These are phyloP conservation scores for Tribolium freemani DNA, from an alignment of 2,888 invertebrate genomes.

Conservation along the genomic window DNA sequence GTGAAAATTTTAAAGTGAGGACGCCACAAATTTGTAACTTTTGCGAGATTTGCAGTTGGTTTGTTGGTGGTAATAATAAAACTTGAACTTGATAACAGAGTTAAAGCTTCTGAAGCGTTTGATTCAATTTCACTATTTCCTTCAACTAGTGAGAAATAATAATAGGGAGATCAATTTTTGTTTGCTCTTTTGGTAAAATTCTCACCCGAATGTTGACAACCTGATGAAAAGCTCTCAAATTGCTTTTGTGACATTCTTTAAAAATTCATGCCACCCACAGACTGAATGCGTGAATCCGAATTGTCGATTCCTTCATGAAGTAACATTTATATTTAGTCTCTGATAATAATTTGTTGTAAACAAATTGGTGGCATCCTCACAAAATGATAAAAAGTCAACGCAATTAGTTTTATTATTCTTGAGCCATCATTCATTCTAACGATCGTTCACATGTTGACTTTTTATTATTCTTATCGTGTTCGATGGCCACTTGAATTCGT, in stretches of 20 bases:
- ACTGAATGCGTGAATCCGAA: not conserved
- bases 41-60: not conserved
- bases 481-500: slow-evolving; percentile 50
- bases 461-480: slow-evolving; percentile 49
- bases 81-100: not conserved
- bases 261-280: not conserved
- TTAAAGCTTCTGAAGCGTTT: too few species aligned
- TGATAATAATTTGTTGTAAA: slow-evolving; percentile 28
- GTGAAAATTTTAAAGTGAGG: slow-evolving; percentile 5
- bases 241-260: not conserved
- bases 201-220: too few species aligned
- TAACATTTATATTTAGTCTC: not conserved
- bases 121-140: not conserved
- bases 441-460: slow-evolving; percentile 51
- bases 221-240: too few species aligned
- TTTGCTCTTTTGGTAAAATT: too few species aligned
- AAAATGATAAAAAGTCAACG: slow-evolving; percentile 33
- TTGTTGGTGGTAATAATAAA: too few species aligned
- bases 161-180: too few species aligned
- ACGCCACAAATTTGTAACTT: slow-evolving; percentile 16
- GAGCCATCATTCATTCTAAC: slow-evolving; percentile 40
- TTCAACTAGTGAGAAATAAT: too few species aligned
- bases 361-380: slow-evolving; percentile 43
- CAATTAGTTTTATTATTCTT: slow-evolving; percentile 44
- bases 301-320: not conserved